Evolutionary conservation across 2,888 invertebrate genomes (phyloP).

Genomic region (Drosophila buzzatii): DNA sequence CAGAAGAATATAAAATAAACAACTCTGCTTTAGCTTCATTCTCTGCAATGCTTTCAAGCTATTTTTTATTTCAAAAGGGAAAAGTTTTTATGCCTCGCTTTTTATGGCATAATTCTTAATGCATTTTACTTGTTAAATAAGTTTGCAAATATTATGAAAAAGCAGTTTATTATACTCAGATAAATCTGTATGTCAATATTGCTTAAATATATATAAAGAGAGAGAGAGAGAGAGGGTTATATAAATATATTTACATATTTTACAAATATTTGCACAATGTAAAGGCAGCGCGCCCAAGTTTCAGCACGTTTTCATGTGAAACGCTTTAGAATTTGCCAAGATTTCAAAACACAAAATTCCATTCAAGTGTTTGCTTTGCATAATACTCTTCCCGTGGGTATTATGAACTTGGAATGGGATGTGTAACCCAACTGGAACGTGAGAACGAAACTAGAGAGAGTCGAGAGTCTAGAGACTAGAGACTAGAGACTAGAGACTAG

Average conservation of each 20-base stretch:
- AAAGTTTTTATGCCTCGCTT: not conserved
- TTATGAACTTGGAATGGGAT: not conserved
- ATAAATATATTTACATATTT: too few species aligned
- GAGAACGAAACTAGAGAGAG: not conserved
- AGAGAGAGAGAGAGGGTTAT: not conserved
- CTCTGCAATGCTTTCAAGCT: too few species aligned
- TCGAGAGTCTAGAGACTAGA: not conserved
- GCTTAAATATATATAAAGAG: not conserved
- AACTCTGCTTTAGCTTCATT: too few species aligned
- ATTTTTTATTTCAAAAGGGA: not conserved
- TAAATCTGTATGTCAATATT: not conserved
- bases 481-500: constrained; percentile 1
- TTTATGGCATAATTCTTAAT: constrained; percentile 8
- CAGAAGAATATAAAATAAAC: too few species aligned
- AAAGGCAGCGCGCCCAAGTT: constrained; percentile 2
- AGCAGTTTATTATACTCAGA: not conserved
- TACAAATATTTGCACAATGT: constrained; percentile 1
- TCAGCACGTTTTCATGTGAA: constrained; percentile 4
- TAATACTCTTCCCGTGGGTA: not conserved
- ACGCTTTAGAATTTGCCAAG: constrained; percentile 18
- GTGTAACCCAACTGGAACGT: not conserved
- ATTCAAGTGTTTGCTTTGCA: constrained; percentile 13
- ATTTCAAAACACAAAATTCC: constrained; percentile 22
- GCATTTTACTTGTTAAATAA: constrained; percentile 6
- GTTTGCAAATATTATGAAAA: not conserved